Percentiles rank a stretch among this genome's conserved stretches.
These are phyloP conservation scores for Leucoma salicis DNA, from an alignment of 2,888 invertebrate genomes.

Conservation along the genomic window DNA sequence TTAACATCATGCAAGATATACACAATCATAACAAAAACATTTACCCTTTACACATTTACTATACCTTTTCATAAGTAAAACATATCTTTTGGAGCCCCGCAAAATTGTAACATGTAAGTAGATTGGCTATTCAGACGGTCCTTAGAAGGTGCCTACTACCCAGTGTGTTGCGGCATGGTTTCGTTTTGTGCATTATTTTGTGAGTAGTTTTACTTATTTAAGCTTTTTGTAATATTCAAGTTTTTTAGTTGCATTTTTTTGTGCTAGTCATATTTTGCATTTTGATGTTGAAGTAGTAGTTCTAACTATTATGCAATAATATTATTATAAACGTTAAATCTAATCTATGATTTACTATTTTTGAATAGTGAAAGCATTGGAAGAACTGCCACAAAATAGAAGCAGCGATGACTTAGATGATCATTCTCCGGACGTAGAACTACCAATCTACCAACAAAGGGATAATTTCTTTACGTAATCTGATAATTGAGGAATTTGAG, in stretches of 20 bases:
- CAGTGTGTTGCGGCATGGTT: conserved; percentile 73
- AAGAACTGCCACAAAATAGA: conserved; percentile 84
- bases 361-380: conserved; percentile 87
- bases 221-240: conserved; percentile 29
- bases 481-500: background rate
- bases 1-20: conserved; percentile 6
- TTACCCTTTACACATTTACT: background rate
- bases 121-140: conserved; percentile 59
- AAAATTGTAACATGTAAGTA: conserved; percentile 34
- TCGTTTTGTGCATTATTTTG: conserved; percentile 78
- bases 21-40: background rate
- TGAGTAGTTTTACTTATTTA: conserved; percentile 61
- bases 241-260: conserved; percentile 40
- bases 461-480: conserved; percentile 89
- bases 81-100: conserved; percentile 18
- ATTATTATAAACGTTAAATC: background rate
- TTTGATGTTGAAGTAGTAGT: conserved; percentile 31
- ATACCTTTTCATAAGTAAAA: conserved; percentile 5
- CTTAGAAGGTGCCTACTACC: conserved; percentile 55
- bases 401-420: conserved; percentile 86
- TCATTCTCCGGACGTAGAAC: conserved; percentile 88
- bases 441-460: conserved; percentile 93
- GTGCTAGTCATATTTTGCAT: conserved; percentile 34
- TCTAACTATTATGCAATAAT: conserved; percentile 3
- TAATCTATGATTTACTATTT: conserved; percentile 2